Evolutionary conservation across 2,113 vertebrate genomes (phyloP).

Genomic region (Ctenomys sociabilis): DNA sequence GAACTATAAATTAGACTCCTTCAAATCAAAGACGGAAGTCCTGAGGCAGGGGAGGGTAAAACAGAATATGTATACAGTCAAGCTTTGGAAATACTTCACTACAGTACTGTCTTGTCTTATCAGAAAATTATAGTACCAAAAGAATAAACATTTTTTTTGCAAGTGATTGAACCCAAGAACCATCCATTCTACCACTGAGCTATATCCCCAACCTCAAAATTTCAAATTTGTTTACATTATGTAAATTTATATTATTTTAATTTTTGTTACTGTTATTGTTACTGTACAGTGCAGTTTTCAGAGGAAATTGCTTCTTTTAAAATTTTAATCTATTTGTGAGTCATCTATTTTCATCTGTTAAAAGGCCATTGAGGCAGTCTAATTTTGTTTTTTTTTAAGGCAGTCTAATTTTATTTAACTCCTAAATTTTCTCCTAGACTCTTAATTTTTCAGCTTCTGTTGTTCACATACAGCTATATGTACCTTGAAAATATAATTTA

Average conservation of each 20-base stretch:
- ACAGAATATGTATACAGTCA: background rate
- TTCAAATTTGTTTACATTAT: conserved; percentile 10
- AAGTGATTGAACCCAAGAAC: background rate
- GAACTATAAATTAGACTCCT: conserved; percentile 61
- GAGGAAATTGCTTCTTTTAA: conserved; percentile 28
- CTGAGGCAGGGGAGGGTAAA: background rate
- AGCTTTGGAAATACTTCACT: conserved; percentile 28
- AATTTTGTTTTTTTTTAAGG: too few species aligned
- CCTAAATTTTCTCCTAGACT: conserved; percentile 38
- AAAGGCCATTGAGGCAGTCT: too few species aligned
- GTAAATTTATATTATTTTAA: conserved; percentile 38
- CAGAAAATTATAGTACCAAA: conserved; percentile 17
- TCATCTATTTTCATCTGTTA: background rate
- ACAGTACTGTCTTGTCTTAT: background rate
- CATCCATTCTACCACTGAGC: background rate
- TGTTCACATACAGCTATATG: background rate
- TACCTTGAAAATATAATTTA: conserved; percentile 52
- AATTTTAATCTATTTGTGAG: background rate
- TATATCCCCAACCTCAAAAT: background rate
- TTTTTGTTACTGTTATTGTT: background rate
- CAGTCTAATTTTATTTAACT: conserved; percentile 65
- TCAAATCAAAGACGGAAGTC: conserved; percentile 44
- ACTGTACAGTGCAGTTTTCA: conserved; percentile 2
- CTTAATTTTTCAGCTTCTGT: conserved; percentile 11
- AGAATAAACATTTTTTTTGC: background rate